Evolutionary conservation across 2,888 invertebrate genomes (phyloP).

Genomic region (Caenorhabditis wallacei): DNA sequence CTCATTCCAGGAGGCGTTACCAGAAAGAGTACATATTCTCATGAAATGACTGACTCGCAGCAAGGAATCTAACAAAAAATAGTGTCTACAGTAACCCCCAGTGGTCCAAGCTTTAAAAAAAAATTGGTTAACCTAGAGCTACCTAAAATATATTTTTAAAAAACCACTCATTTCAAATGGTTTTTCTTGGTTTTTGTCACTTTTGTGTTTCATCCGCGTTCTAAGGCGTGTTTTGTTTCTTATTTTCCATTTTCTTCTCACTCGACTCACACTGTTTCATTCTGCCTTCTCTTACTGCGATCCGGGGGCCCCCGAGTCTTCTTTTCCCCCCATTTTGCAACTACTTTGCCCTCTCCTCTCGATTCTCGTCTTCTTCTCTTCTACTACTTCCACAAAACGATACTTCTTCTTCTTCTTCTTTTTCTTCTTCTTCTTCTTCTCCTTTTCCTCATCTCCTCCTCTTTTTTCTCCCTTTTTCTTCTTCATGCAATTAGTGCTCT

Average conservation of each 20-base stretch:
- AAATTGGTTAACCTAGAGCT: too few relatives aligned
- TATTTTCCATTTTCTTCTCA: slow-evolving; percentile 18
- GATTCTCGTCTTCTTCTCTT: slow-evolving; percentile 46
- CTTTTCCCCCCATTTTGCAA: slow-evolving; percentile 40
- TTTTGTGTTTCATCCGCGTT: too few relatives aligned
- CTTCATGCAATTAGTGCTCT: slow-evolving; percentile 63
- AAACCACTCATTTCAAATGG: too few relatives aligned
- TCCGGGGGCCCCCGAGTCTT: slow-evolving; percentile 19
- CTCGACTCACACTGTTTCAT: slow-evolving; percentile 59
- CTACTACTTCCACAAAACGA: slow-evolving; percentile 50
- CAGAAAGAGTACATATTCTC: slow-evolving; percentile 15
- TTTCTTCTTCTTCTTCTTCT: slow-evolving; percentile 30
- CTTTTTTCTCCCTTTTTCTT: slow-evolving; percentile 43
- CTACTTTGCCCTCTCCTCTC: slow-evolving; percentile 53
- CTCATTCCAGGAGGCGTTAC: background rate
- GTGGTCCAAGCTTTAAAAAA: too few relatives aligned
- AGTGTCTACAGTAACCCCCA: too few relatives aligned
- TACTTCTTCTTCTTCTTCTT: slow-evolving; percentile 45
- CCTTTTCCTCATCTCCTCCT: slow-evolving; percentile 28
- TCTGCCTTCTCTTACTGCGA: slow-evolving; percentile 26
- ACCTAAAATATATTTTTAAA: too few relatives aligned
- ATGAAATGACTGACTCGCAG: slow-evolving; percentile 19
- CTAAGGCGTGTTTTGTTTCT: slow-evolving; percentile 11
- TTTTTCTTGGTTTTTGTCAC: too few relatives aligned
- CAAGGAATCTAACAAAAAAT: background rate